These are phyloP conservation scores for Sebastolobus alascanus DNA, from an alignment of 2,797 vertebrate genomes.

Conservation along the genomic window DNA sequence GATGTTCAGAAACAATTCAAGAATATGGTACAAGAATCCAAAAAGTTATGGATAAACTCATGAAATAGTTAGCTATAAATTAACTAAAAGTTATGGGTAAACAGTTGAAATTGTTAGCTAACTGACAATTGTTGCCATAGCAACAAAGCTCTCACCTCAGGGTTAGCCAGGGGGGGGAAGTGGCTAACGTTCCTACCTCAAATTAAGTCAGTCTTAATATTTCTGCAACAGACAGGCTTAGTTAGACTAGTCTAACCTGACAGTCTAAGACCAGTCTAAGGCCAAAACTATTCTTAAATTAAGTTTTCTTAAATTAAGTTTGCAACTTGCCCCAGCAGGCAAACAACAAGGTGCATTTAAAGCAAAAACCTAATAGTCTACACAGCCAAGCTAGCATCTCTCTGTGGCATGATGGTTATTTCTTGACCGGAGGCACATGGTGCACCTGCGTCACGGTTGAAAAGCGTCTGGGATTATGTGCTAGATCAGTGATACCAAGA, in stretches of 20 bases:
- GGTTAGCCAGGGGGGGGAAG: too few relatives aligned
- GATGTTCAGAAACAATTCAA: too few relatives aligned
- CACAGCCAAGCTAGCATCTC: background rate
- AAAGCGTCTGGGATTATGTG: background rate
- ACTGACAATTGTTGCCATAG: background rate
- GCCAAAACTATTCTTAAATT: too few relatives aligned
- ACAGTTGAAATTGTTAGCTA: background rate
- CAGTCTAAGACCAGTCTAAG: too few relatives aligned
- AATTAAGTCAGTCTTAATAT: too few relatives aligned
- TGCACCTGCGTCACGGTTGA: background rate
- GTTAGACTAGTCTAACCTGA: too few relatives aligned
- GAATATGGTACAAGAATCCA: too few relatives aligned
- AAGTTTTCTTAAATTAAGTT: too few relatives aligned
- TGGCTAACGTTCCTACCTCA: too few relatives aligned
- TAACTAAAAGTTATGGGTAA: too few relatives aligned
- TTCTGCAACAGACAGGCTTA: too few relatives aligned
- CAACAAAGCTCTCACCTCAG: too few relatives aligned
- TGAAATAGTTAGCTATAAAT: background rate
- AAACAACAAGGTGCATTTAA: background rate
- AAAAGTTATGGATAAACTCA: fast-evolving
- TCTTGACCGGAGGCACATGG: background rate
- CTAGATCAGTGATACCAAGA: background rate
- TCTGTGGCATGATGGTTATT: background rate
- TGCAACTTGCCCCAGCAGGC: slow-evolving; percentile 4
- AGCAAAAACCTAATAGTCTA: background rate